Conservation (phyloP, 1,140 invertebrate species). For the Lasioglossum albipes region DNA sequence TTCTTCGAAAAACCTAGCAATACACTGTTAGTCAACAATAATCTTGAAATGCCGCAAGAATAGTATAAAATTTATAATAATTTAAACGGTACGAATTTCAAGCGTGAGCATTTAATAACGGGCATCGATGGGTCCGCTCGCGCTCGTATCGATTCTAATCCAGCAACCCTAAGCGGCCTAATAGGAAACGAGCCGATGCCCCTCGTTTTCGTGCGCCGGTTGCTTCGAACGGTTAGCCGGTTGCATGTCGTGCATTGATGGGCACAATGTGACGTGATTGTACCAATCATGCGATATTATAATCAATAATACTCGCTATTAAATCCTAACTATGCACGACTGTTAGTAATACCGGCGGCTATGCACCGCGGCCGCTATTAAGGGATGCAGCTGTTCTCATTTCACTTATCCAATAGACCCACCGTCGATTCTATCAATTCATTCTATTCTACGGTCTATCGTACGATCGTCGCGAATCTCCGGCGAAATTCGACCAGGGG, state of each 20-base stretch:
- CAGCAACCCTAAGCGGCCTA: constrained; percentile 30
- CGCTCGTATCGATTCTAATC: constrained; percentile 55
- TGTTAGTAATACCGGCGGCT: constrained; percentile 46
- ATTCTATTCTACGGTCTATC: background rate
- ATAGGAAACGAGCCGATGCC: constrained; percentile 46
- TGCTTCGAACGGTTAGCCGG: constrained; percentile 45
- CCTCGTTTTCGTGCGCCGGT: constrained; percentile 53
- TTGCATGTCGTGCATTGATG: constrained; percentile 74
- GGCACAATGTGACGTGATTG: constrained; percentile 72
- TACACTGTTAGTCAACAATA: no score
- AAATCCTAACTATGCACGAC: constrained; percentile 61
- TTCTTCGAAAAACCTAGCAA: no score
- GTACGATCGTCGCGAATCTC: background rate
- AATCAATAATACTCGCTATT: constrained; percentile 76
- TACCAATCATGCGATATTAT: constrained; percentile 77
- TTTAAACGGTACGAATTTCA: no score
- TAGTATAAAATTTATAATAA: no score
- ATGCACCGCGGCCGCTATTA: constrained; percentile 46
- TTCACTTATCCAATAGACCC: background rate
- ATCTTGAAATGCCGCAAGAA: no score
- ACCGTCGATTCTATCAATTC: background rate
- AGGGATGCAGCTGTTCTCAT: constrained; percentile 48
- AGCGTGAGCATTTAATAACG: background rate
- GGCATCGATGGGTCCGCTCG: constrained; percentile 9
- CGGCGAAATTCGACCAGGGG: no score